Evolutionary conservation across 2,888 invertebrate species (phyloP).

Genomic region (Aphelenchoides bicaudatus): DNA sequence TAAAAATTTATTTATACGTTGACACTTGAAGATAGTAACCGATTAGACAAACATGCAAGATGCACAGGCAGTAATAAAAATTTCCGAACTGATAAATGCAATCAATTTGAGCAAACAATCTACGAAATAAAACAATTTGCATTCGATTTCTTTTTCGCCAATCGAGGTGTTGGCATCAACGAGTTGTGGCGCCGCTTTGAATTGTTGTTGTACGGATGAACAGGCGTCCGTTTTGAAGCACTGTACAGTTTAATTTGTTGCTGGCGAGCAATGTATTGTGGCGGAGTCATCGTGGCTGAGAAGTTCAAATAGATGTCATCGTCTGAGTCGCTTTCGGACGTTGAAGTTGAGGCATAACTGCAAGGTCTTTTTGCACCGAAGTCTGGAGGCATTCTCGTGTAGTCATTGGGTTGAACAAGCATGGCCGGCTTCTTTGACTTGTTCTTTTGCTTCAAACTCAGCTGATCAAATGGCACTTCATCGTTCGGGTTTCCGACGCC

Average conservation of each 20-base stretch:
- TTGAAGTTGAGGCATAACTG: constrained; percentile 26
- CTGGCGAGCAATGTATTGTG: not conserved
- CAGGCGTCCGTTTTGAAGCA: not conserved
- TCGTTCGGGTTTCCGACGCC: not conserved
- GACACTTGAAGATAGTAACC: too few species aligned
- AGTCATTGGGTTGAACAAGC: constrained; percentile 25
- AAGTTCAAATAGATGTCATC: constrained; percentile 22
- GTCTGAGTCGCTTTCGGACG: constrained; percentile 32
- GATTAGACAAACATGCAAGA: too few species aligned
- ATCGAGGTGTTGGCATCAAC: not conserved
- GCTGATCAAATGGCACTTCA: constrained; percentile 5
- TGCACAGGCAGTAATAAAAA: too few species aligned
- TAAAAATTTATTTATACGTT: too few species aligned
- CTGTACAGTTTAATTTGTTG: not conserved
- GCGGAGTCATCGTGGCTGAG: not conserved
- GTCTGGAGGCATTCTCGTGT: constrained; percentile 32
- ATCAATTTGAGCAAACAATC: too few species aligned
- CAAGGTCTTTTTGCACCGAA: not conserved
- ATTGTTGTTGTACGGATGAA: not conserved
- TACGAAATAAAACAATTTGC: constrained; percentile 19
- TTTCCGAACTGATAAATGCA: too few species aligned
- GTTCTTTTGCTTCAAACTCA: constrained; percentile 12
- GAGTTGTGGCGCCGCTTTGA: not conserved
- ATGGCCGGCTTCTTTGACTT: constrained; percentile 13
- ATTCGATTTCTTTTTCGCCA: constrained; percentile 10